These are phyloP conservation scores for Indicator maculatus DNA, from an alignment of 2,113 vertebrate genomes.

Conservation along the genomic window DNA sequence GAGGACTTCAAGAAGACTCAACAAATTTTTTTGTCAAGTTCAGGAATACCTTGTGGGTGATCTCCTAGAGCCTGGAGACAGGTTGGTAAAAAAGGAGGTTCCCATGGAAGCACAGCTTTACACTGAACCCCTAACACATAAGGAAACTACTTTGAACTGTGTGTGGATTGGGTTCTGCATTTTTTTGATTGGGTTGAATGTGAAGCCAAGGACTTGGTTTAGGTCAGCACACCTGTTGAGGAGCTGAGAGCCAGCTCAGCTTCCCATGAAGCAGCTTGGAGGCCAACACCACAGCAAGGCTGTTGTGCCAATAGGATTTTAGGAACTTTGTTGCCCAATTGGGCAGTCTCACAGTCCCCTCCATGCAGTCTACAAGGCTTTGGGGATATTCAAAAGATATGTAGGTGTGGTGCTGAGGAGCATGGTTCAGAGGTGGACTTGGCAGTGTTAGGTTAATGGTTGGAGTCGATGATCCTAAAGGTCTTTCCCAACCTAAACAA, in stretches of 20 bases:
- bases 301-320: neutral
- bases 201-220: neutral
- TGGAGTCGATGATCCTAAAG: neutral
- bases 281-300: accelerated
- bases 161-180: neutral
- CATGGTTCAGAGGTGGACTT: neutral
- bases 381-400: neutral
- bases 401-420: neutral
- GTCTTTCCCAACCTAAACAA: neutral
- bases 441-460: neutral
- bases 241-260: neutral
- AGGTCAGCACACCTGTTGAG: neutral
- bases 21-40: neutral
- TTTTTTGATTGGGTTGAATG: neutral
- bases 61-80: neutral
- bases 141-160: neutral
- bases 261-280: neutral
- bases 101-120: neutral
- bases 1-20: neutral
- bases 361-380: accelerated
- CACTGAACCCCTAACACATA: neutral
- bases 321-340: neutral
- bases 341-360: neutral
- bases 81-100: neutral
- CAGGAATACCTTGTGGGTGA: neutral